Base-by-base conservation (phyloP, 2,113 vertebrate genomes). In the Uropsilus gracilis region DNA sequence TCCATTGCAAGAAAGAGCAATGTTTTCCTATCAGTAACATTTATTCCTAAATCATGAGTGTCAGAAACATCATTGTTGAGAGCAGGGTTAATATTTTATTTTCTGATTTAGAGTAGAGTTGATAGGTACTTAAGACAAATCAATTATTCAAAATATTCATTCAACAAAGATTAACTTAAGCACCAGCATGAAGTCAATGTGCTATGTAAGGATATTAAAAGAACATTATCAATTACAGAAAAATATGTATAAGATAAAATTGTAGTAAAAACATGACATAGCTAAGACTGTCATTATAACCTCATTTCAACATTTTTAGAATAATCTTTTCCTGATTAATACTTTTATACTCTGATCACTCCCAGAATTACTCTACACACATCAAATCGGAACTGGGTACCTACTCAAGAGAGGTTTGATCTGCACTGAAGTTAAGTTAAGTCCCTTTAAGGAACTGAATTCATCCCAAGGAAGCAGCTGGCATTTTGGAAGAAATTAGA, bases 91-190 rank as follows among this genome's bases (percentile, higher is more conserved):
- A 55, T 55, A 55, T 55, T 55, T 55, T 55, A 55, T 55, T 55
- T 20, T 55, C 53, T 55, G 53, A 55, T 55, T 55, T 22, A 55
- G 53, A 53, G 50, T 53, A 53, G 17, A 55, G 53, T 55, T 55
- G 20, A 55, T 55, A 55, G 53, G 53, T 20, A 55, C n/a, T 32
- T 66, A 30, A 88, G 11, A 81, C 16, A 78, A 94, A 85, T 26
- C 72, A 81, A 26, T 90, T 63, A 50, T n/a, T 69, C 3, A 57
- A 44, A 80, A 77, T 61, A 82, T 39, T 82, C 7, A 42, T 18
- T 88, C 48, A 63, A 69, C 8, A 63, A 42, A 87, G 78, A 80
- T 68, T 69, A 89, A 88, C 42, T 68, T 88, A 90, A 76, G 37
- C 30, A 55, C 5, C 39, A 80, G 1, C 75, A 46, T 71, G 44